Evolutionary conservation across 2,888 invertebrate species (phyloP).

Genomic region (Muscina levida): DNA sequence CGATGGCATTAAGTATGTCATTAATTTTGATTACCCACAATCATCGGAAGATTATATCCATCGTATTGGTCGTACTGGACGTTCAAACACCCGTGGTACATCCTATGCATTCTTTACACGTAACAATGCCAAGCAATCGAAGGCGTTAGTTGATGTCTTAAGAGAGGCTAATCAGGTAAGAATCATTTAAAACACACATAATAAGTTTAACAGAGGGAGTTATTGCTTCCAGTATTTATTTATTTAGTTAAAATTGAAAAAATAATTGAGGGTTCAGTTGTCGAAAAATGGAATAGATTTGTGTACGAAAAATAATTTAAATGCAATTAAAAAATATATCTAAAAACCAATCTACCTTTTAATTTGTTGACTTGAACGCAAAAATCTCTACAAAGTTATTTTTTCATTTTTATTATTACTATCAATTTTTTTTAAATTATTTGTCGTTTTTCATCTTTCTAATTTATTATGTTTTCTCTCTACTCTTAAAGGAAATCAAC

Average conservation of each 20-base stretch:
- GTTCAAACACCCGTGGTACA: slow-evolving; percentile 92
- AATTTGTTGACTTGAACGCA: too few relatives aligned
- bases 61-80: slow-evolving; percentile 95
- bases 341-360: too few relatives aligned
- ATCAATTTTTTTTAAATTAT: too few relatives aligned
- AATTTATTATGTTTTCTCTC: slow-evolving; percentile 42
- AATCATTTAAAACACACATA: slow-evolving; percentile 47
- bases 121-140: slow-evolving; percentile 92
- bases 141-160: slow-evolving; percentile 92
- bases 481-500: slow-evolving; percentile 85
- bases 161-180: slow-evolving; percentile 93
- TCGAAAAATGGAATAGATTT: too few relatives aligned
- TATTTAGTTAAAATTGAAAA: too few relatives aligned
- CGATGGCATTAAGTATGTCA: slow-evolving; percentile 96
- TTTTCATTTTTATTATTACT: too few relatives aligned
- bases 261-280: too few relatives aligned
- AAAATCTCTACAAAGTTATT: too few relatives aligned
- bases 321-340: too few relatives aligned
- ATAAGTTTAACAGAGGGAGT: too few relatives aligned
- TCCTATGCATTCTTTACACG: slow-evolving; percentile 97
- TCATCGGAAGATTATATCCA: slow-evolving; percentile 98
- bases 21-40: slow-evolving; percentile 97
- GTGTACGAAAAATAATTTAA: neutral
- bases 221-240: too few relatives aligned
- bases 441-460: too few relatives aligned